Conservation (phyloP, 2,113 vertebrate genomes). For the Cololabis saira region DNA sequence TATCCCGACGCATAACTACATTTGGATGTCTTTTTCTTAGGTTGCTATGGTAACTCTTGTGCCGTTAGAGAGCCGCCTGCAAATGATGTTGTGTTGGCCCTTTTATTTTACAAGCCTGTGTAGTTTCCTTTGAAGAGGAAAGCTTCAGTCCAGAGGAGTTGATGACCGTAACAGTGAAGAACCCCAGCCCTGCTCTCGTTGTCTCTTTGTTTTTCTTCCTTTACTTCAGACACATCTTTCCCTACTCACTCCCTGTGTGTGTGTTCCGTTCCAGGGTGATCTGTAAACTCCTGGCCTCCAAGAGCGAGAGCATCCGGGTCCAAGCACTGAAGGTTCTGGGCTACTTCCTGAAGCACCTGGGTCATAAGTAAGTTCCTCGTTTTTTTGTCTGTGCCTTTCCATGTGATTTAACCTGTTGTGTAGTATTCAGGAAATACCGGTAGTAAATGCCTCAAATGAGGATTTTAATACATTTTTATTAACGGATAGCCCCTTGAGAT, state of each 20-base stretch:
- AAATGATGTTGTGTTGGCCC: neutral
- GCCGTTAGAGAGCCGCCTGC: conserved; percentile 32
- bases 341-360: conserved; percentile 98
- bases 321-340: conserved; percentile 98
- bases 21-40: conserved; percentile 18
- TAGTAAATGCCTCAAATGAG: neutral
- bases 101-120: conserved; percentile 19
- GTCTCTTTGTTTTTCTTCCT: conserved; percentile 2
- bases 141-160: conserved; percentile 14
- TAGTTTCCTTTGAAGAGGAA: conserved; percentile 25
- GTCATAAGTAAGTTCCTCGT: conserved; percentile 92
- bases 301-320: conserved; percentile 98
- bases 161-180: conserved; percentile 4
- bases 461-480: too few relatives aligned
- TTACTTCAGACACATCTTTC: neutral
- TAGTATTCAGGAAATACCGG: neutral
- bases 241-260: conserved; percentile 13
- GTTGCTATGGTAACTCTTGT: conserved; percentile 47
- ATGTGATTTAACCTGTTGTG: neutral
- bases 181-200: neutral
- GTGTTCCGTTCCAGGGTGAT: conserved; percentile 87
- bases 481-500: too few relatives aligned
- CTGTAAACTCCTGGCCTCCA: conserved; percentile 97
- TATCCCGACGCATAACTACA: conserved; percentile 15
- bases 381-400: neutral